These are phyloP conservation scores for Enoplosus armatus DNA, from an alignment of 2,797 vertebrate species.

Conservation along the genomic window DNA sequence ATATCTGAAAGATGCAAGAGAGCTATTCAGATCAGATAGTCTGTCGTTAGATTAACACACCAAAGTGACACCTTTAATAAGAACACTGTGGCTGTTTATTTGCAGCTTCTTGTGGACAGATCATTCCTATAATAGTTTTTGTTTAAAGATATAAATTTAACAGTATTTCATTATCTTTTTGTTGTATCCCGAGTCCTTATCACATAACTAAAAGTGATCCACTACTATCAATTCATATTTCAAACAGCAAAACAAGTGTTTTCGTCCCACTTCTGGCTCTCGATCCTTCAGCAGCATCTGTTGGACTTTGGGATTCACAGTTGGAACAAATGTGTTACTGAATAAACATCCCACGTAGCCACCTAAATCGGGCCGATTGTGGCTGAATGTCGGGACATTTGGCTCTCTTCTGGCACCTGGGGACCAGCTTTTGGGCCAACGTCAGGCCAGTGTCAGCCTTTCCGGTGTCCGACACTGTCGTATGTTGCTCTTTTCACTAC, in stretches of 20 bases:
- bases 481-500: too few relatives aligned
- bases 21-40: constrained; percentile 22
- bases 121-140: not conserved
- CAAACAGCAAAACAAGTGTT: not conserved
- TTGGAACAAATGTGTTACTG: not conserved
- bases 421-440: too few relatives aligned
- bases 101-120: not conserved
- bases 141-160: not conserved
- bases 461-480: too few relatives aligned
- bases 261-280: not conserved
- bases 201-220: not conserved
- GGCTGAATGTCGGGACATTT: not conserved
- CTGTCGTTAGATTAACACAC: constrained; percentile 18
- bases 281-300: not conserved
- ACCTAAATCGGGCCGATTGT: not conserved
- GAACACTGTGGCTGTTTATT: not conserved
- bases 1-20: constrained; percentile 19
- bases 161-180: not conserved
- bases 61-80: not conserved
- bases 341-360: not conserved
- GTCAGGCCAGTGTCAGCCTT: too few relatives aligned
- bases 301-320: not conserved
- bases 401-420: not conserved
- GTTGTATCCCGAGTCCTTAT: not conserved
- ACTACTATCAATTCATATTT: not conserved